These are phyloP conservation scores for Ectemnius lituratus DNA, from an alignment of 2,888 invertebrate genomes.

Conservation along the genomic window DNA sequence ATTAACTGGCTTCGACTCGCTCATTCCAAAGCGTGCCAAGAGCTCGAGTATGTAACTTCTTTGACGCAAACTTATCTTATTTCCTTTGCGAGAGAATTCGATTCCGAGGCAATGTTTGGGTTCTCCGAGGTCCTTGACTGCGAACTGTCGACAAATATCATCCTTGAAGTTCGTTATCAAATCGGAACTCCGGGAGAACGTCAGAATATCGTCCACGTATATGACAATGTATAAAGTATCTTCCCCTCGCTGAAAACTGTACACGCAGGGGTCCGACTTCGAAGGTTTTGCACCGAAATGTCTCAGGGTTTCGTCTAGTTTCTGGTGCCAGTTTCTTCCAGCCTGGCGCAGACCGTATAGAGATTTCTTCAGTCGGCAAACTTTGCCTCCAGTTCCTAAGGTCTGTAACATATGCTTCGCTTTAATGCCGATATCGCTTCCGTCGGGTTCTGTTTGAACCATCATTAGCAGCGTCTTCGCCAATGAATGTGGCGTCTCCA, in stretches of 20 bases:
- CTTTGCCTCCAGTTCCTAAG: background rate
- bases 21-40: conserved; percentile 11
- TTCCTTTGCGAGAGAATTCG: background rate
- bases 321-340: background rate
- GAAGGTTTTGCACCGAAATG: background rate
- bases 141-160: background rate
- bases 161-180: background rate
- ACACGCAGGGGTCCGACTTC: background rate
- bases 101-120: background rate
- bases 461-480: background rate
- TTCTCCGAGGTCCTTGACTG: conserved; percentile 3
- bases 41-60: background rate
- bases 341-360: conserved; percentile 14
- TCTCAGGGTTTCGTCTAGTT: background rate
- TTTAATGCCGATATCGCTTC: background rate
- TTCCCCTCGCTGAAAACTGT: background rate
- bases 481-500: background rate
- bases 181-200: background rate
- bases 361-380: background rate
- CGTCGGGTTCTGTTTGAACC: background rate
- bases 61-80: background rate
- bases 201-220: conserved; percentile 14
- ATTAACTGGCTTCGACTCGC: background rate
- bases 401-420: background rate
- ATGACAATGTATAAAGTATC: background rate